Evolutionary conservation across 2,113 vertebrate genomes (phyloP), one percentile per base, ranked within the genome.

Genomic region (Macrotus californicus): DNA sequence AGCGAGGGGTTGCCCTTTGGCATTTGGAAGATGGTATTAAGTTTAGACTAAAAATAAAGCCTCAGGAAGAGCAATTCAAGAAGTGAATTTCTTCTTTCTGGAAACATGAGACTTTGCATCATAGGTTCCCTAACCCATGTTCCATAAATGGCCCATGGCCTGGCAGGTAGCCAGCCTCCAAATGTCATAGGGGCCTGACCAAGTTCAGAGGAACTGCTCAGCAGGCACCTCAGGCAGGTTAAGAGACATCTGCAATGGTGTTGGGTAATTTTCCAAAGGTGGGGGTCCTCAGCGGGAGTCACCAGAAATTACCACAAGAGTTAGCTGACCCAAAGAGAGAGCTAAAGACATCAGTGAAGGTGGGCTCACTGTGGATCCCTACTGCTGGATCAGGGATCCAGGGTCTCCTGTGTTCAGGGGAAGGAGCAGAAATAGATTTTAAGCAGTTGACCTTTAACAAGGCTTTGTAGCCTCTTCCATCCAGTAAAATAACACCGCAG

Each of bases 81-180:
- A 73, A 50, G 52, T 19, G 34, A 95, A 72, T 75, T 39, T n/a
- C 59, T 93, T 21, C 18, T 26, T 84, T 94, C 79, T 97, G 98
- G 98, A 98, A 98, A 98, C 97, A 97, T 89, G 84, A 98, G 96
- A 31, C 96, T 87, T 73, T 81, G 96, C 6, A 31, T 92, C 2
- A 5, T 73, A 93, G 88, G 43, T 61, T 89, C 70, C 29, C n/a
- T 66, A 66, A 52, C 70, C 77, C n/a, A 7, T 89, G 67, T 94
- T 93, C 67, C 54, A 83, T 91, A 92, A 94, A 90, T 54, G 85
- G 87, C 54, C 48, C 86, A 80, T 81, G 69, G 29, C n/a, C 54
- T 97, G 95, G 93, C 92, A 94, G 79, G 73, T 73, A 41, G 83
- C 91, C n/a, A 21, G 1, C 85, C 85, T 92, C 86, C 67, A 98